Base-by-base conservation (phyloP, 2,888 invertebrate species). In the Pomacea canaliculata region DNA sequence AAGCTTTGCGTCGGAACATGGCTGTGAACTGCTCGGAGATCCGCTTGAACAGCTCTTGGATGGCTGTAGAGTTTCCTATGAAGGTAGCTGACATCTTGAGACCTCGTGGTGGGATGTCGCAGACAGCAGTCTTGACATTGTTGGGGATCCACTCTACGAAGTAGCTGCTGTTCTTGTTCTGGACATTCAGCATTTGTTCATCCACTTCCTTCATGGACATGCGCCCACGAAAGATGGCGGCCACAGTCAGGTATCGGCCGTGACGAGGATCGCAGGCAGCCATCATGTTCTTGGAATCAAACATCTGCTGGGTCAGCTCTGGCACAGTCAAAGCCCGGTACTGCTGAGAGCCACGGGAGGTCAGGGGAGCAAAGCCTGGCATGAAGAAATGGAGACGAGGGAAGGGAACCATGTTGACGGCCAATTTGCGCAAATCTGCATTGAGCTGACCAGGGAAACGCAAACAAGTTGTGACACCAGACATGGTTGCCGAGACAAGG, bases 251-350 rank as follows among this genome's bases (percentile, higher is more conserved):
- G 80, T 89, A 89, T 85, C 96, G 94, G 65, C 97, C 97, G 92
- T 97, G 96, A 79, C 96, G 93, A 7, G 97, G 97, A 91, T 97
- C 97, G 91, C 97, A 97, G 19, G 97, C 97, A 71, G 97, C 96
- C 97, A 97, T 97, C 97, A 97, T 97, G 93, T 97, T 97, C 93
- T 97, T 97, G 83, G 97, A 96, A 92, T 97, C 97, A 92, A 97
- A 97, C 94, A 95, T 94, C 92, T 95, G 82, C 82, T 88, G 87
- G 37, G 89, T 88, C 63, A 89, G 84, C 79, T 89, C 89, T n/a
- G 88, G 89, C 5, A 89, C 89, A 19, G 88, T 89, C 48, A 89
- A 83, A 60, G 89, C 89, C 19, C 92, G 92, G 84, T 89, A 90
- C 80, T 89, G 90, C 81, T 90, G 89, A 80, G 86, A 86, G 67